These are phyloP conservation scores for Mastigias papua DNA, from an alignment of 30 jellyfish, hydroid and myxozoan species.

Conservation along the genomic window DNA sequence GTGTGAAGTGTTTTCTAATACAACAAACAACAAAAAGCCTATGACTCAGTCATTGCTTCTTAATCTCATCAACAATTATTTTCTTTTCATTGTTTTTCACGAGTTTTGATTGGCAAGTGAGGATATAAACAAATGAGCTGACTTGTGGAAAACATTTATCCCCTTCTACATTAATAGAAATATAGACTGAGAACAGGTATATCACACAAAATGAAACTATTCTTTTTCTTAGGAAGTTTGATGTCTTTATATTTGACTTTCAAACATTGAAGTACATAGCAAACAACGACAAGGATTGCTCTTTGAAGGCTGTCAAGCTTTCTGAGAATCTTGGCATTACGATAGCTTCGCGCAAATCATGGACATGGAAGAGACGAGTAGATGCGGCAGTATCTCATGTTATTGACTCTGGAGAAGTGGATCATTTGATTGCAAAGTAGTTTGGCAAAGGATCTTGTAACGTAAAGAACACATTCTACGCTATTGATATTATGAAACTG, in stretches of 20 bases:
- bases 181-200: too few species aligned
- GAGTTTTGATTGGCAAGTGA: too few species aligned
- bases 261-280: not conserved
- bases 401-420: slow-evolving; percentile 6
- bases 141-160: too few species aligned
- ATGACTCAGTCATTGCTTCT: too few species aligned
- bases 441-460: not conserved
- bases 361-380: slow-evolving; percentile 28
- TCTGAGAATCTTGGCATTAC: not conserved
- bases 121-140: too few species aligned
- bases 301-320: not conserved
- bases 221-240: not conserved
- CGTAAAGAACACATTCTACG: not conserved
- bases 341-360: not conserved
- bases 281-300: not conserved
- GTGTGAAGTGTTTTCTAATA: too few species aligned
- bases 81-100: too few species aligned
- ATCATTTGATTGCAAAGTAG: not conserved
- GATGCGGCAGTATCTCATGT: slow-evolving; percentile 12
- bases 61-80: too few species aligned
- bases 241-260: not conserved
- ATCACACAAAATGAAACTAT: too few species aligned
- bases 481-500: not conserved
- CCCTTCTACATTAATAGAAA: too few species aligned
- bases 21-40: too few species aligned